Evolutionary conservation across 2,888 invertebrate species (phyloP), one percentile per base, ranked within the genome.

Genomic region (Rhingia rostrata): DNA sequence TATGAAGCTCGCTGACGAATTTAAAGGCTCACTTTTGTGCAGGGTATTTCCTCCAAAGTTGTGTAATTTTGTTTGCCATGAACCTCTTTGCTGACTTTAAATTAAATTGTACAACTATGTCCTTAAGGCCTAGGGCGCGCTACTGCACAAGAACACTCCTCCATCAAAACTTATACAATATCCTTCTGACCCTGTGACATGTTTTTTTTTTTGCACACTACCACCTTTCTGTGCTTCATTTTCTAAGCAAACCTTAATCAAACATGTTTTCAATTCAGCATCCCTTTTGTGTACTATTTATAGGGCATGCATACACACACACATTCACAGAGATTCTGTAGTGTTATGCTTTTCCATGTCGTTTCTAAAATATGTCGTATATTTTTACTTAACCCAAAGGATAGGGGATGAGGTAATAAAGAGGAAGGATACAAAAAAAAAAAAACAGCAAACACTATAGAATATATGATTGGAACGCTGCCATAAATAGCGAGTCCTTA

Each of bases 381-480:
- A 22, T 22, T 22, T 81, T 75, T 58, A 56, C 58, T 75, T 60
- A n/a, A 49, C 56, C 49, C 37, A 56, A 47, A 56, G 33, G 30
- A 33, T 22, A 9, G 45, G 49, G 41, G 14, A 53, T 66, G 53
- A 39, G 60, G 53, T 10, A 14, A 7, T 12, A 39, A 49, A 45
- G 12, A 7, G 33, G 56, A 51, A 22, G 22, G 22, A 22, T 22
- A 22, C 22, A 22, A 22, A 22, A 22, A 22, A 22, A 0, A 12
- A 9, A 56, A 30, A 37, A 64, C 14, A 22, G 12, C 12, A 14
- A 32, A 32, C 41, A 35, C 3, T 4, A 63, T 32, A 53, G 45
- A 10, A 58, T 43, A 80, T 56, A 60, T 67, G 70, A 72, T 82
- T 82, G 82, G 69, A 81, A 63, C 56, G 30, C 70, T 60, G 53